Base-by-base conservation (phyloP, 2,797 vertebrate species). In the Moxostoma hubbsi region DNA sequence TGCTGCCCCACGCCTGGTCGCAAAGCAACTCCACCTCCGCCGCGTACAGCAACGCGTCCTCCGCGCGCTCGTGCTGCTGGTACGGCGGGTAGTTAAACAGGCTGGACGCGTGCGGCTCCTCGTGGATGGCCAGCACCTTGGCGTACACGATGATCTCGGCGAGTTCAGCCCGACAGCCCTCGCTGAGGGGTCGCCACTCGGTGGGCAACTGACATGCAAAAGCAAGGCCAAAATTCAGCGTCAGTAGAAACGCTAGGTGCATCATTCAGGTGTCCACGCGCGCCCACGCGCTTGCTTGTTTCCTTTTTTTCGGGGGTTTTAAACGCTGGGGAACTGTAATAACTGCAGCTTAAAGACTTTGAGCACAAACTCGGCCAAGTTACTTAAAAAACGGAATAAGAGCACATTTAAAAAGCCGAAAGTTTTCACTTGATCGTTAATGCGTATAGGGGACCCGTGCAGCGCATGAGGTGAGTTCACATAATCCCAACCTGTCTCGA, bases 1-100 rank as follows among this genome's bases (percentile, higher is more conserved):
- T 99, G 91, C 97, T 97, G 82, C 98, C 98, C 97, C 97, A 99
- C 5, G 97, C 97, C 90, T 99, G 98, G 83, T 99, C 97, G 82
- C 98, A 99, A 55, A 97, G 91, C 93, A 98, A 86, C 93, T 99
- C 97, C 55, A 99, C 94, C 92, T 99, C 98, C 0, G 98, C 98
- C 0, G 96, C 94, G 86, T 98, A 99, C 5, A 98, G 94, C 67
- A 99, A 92, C 16, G 94, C 95, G 36, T 90, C 93, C 24, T 91
- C 92, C 1, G 92, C 88, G 67, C 90, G 92, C 79, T 94, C 95
- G 91, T 94, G 93, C 47, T 36, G 80, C 72, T 88, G 91, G 6
- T 86, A 91, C 9, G 88, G 90, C 74, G 93, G 87, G 73, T 95
- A 93, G 90, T 98, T 97, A 87, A 95, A 95, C 47, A 94, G 83